These are phyloP conservation scores for Cherax destructor DNA, from an alignment of 1,140 invertebrate genomes.

Conservation along the genomic window DNA sequence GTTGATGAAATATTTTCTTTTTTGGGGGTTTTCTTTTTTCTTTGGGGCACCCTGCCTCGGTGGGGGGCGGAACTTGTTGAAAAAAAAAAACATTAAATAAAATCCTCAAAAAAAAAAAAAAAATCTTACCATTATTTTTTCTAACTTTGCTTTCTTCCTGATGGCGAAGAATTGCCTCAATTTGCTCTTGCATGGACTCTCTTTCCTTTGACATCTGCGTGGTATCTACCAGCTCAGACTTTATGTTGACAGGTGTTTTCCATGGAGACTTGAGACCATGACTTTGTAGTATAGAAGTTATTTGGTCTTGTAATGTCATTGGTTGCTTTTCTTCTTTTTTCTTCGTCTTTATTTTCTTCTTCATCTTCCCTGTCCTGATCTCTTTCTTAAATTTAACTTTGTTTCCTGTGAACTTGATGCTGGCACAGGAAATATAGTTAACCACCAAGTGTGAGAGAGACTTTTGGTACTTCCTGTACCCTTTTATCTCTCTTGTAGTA, in stretches of 20 bases:
- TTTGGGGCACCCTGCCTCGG: no score
- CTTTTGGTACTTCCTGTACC: conserved; percentile 9
- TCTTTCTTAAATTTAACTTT: conserved; percentile 37
- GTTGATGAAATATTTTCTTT: no score
- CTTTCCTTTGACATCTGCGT: neutral
- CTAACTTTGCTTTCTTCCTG: conserved; percentile 47
- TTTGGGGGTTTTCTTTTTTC: no score
- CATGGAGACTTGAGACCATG: conserved; percentile 49
- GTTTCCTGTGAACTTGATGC: neutral
- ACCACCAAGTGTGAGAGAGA: conserved; percentile 26
- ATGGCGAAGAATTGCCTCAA: conserved; percentile 43
- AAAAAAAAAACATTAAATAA: no score
- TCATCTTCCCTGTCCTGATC: neutral
- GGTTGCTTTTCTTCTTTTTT: conserved; percentile 10
- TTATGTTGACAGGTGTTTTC: neutral
- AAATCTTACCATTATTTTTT: conserved; percentile 19
- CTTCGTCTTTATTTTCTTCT: neutral
- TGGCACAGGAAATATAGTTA: conserved; percentile 44
- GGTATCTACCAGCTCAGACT: neutral
- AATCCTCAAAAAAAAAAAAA: neutral
- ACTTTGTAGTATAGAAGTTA: conserved; percentile 38
- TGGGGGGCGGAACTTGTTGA: no score
- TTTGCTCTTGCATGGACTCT: conserved; percentile 64
- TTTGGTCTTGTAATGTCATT: conserved; percentile 52
- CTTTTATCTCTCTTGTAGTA: neutral